These are phyloP conservation scores for Elephantulus edwardii DNA, from an alignment of 2,113 vertebrate genomes.

Conservation along the genomic window DNA sequence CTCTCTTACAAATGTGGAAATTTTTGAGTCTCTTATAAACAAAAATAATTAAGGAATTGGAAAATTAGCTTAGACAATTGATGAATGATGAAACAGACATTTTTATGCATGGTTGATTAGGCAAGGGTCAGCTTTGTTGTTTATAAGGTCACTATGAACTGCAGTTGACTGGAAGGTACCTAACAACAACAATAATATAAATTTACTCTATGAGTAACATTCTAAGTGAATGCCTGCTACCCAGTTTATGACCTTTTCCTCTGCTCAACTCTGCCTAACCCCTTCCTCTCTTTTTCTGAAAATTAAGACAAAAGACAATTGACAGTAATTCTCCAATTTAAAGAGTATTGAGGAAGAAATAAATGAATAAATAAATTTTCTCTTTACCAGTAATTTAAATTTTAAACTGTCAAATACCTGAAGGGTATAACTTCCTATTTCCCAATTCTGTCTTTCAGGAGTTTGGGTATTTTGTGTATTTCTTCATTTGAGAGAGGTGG, in stretches of 20 bases:
- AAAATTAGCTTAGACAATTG: not conserved
- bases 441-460: not conserved
- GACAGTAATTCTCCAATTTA: not conserved
- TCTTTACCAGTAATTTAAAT: conserved; percentile 12
- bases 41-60: not conserved
- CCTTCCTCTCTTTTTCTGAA: not conserved
- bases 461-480: not conserved
- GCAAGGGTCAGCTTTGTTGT: too few species aligned
- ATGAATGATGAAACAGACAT: not conserved
- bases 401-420: not conserved
- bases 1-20: not conserved
- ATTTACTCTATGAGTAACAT: not conserved
- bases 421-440: not conserved
- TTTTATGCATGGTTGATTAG: not conserved
- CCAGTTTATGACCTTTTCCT: too few species aligned
- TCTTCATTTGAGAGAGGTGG: too few species aligned
- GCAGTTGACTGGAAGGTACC: too few species aligned
- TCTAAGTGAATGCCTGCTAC: not conserved
- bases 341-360: not conserved
- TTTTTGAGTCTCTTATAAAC: not conserved
- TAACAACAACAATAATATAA: not conserved
- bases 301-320: not conserved
- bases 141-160: too few species aligned
- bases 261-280: not conserved
- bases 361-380: conserved; percentile 3